phyloP scores from a whole-genome alignment of 2,113 vertebrate species.

The Dolichotis patagonum region DNA sequence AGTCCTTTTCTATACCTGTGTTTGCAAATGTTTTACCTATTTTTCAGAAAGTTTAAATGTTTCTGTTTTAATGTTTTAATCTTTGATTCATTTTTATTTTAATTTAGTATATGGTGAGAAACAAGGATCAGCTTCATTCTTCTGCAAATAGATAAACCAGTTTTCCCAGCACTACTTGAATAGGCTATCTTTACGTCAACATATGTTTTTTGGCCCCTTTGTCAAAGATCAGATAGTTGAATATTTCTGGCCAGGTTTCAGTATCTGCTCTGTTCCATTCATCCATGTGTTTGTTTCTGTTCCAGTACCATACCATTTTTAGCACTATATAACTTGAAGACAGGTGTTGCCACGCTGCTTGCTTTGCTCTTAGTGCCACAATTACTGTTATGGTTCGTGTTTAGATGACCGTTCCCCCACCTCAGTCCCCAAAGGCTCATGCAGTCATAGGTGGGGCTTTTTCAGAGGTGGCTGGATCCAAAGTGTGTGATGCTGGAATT shows the following conservation, averaged over 20 bases:
- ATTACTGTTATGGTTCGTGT: neutral
- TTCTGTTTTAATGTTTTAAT: neutral
- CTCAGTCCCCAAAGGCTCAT: neutral
- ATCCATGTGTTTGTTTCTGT: neutral
- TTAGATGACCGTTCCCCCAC: neutral
- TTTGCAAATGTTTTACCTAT: neutral
- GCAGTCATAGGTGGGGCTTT: neutral
- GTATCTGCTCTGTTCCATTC: neutral
- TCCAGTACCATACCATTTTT: neutral
- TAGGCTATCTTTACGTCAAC: neutral
- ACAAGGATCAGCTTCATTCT: neutral
- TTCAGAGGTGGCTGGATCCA: neutral
- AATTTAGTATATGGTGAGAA: neutral
- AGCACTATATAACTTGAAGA: neutral
- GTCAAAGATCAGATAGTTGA: neutral
- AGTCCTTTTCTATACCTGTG: neutral
- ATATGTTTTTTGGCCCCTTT: neutral
- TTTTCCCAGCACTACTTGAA: neutral
- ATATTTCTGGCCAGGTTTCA: neutral
- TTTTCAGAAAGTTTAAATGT: neutral
- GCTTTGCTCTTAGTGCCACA: neutral
- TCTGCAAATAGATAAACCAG: neutral
- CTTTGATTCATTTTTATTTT: neutral
- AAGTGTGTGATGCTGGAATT: neutral
- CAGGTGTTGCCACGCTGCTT: neutral